Percentiles rank a stretch among this genome's conserved stretches.
Conservation (phyloP, 2,888 invertebrate genomes). For the Endotricha flammealis region DNA sequence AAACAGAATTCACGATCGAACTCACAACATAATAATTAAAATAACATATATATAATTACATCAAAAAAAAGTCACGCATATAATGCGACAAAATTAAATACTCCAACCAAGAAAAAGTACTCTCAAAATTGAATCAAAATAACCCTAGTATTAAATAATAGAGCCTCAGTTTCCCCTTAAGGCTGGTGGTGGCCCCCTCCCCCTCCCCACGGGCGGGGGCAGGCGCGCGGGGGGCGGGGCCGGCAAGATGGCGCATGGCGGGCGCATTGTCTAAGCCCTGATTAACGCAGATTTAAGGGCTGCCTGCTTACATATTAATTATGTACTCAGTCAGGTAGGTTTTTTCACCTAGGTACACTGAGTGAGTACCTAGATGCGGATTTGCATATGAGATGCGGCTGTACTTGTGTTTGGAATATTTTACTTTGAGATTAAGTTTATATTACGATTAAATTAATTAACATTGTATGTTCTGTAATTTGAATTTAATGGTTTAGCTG, state of each 20-base stretch:
- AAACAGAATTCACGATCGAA: too few relatives aligned
- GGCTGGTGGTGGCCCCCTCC: conserved; percentile 24
- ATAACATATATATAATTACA: too few relatives aligned
- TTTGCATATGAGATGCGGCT: conserved; percentile 28
- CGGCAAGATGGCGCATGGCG: conserved; percentile 71
- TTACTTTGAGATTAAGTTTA: neutral
- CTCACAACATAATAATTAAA: too few relatives aligned
- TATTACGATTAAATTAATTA: neutral
- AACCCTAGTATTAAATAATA: neutral
- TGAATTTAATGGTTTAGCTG: too few relatives aligned
- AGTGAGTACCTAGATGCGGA: conserved; percentile 17
- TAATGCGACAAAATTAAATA: too few relatives aligned
- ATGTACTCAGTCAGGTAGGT: conserved; percentile 53
- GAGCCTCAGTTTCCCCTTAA: conserved; percentile 48
- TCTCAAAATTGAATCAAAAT: neutral
- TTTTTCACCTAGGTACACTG: conserved; percentile 24
- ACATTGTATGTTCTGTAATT: too few relatives aligned
- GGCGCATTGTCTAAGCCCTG: conserved; percentile 71
- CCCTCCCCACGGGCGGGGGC: conserved; percentile 24
- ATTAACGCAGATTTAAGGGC: conserved; percentile 68
- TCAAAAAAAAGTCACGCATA: too few relatives aligned
- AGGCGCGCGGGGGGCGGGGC: conserved; percentile 29
- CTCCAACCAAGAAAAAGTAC: neutral
- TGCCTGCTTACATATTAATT: conserved; percentile 71
- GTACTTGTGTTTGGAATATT: neutral